These are phyloP conservation scores for Beris morrisii DNA, from an alignment of 2,888 invertebrate species.

Conservation along the genomic window DNA sequence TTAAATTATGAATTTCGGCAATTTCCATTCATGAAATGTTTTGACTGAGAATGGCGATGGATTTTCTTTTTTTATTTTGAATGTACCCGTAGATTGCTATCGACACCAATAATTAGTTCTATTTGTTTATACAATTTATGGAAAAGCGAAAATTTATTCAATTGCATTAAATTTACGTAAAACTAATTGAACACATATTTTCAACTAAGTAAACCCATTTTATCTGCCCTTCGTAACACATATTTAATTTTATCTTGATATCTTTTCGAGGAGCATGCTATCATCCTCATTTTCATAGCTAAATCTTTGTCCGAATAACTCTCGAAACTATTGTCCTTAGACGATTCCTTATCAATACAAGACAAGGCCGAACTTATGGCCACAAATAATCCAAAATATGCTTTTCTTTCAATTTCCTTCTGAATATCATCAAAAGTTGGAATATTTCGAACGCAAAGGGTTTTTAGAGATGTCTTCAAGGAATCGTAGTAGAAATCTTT, in stretches of 20 bases:
- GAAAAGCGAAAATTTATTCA: too few relatives aligned
- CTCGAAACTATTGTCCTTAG: slow-evolving; percentile 50
- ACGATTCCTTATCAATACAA: slow-evolving; percentile 51
- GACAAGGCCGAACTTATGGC: slow-evolving; percentile 40
- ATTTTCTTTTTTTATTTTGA: too few relatives aligned
- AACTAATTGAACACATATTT: background rate
- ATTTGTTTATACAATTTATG: too few relatives aligned
- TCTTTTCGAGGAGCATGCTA: slow-evolving; percentile 53
- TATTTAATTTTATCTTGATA: slow-evolving; percentile 49
- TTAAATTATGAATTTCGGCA: too few relatives aligned
- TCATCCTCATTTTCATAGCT: slow-evolving; percentile 49
- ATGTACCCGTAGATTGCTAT: too few relatives aligned
- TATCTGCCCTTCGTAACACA: slow-evolving; percentile 47
- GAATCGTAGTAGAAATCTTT: slow-evolving; percentile 27
- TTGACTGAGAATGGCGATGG: too few relatives aligned
- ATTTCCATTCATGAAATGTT: too few relatives aligned
- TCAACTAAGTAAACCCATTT: slow-evolving; percentile 48
- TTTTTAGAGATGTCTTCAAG: background rate
- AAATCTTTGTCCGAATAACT: slow-evolving; percentile 49
- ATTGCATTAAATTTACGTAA: too few relatives aligned
- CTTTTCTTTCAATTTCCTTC: slow-evolving; percentile 47
- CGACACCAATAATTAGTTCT: too few relatives aligned
- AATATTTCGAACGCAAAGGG: slow-evolving; percentile 28
- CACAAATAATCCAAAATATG: slow-evolving; percentile 50
- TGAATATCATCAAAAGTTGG: slow-evolving; percentile 47